Evolutionary conservation across 2,113 vertebrate species (phyloP).

Genomic region (Bostrychus sinensis): DNA sequence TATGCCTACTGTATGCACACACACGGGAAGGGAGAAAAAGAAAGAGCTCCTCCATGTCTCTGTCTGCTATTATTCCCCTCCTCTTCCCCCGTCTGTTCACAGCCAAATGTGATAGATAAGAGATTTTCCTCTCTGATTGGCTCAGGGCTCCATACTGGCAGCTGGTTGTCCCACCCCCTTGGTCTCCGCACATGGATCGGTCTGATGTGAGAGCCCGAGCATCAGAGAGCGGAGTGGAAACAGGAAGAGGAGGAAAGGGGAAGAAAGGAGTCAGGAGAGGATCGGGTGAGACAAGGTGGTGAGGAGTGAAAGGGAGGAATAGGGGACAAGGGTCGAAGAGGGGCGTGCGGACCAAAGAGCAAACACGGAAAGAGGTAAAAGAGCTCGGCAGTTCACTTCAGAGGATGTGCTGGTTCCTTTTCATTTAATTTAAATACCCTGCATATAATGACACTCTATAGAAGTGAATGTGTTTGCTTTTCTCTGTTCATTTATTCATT

Average conservation of each 20-base stretch:
- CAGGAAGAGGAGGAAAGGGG: constrained; percentile 71
- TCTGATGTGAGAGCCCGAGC: constrained; percentile 64
- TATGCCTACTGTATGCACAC: constrained; percentile 24
- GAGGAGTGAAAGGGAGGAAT: constrained; percentile 69
- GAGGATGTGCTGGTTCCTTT: constrained; percentile 17
- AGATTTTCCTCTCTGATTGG: constrained; percentile 54
- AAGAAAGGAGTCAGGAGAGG: constrained; percentile 71
- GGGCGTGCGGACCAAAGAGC: constrained; percentile 55
- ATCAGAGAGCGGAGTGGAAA: constrained; percentile 71
- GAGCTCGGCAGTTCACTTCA: constrained; percentile 12
- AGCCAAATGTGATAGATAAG: constrained; percentile 43
- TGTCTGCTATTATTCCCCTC: constrained; percentile 55
- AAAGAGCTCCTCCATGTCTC: constrained; percentile 58
- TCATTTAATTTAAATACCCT: constrained; percentile 36
- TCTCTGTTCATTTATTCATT: constrained; percentile 1
- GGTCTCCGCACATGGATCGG: constrained; percentile 69
- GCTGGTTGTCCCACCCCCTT: constrained; percentile 37
- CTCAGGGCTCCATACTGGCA: constrained; percentile 40
- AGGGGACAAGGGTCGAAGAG: constrained; percentile 65
- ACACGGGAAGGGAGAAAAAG: constrained; percentile 43
- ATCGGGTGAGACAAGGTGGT: constrained; percentile 71
- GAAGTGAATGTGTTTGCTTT: constrained; percentile 10
- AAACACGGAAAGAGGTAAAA: constrained; percentile 51
- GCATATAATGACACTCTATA: constrained; percentile 18
- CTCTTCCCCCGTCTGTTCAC: constrained; percentile 32